Base-by-base conservation (phyloP, 2,797 vertebrate species). In the Picus viridis region DNA sequence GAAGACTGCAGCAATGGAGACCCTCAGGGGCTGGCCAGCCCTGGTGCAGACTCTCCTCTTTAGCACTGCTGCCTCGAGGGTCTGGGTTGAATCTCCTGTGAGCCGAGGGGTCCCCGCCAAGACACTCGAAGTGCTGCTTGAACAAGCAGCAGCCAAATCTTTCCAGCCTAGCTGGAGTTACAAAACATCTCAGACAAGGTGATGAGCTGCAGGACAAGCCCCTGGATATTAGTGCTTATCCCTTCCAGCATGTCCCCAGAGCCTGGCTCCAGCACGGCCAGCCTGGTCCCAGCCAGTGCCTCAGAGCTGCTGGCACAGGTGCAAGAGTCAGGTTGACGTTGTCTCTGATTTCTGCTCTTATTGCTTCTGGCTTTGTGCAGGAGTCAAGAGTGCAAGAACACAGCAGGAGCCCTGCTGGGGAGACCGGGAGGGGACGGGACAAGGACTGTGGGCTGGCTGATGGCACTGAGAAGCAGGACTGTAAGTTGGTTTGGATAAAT, bases 361-460 rank as follows among this genome's bases (percentile, higher is more conserved):
- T 80, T 78, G 29, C 70, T 79, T 87, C 89, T 92, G 83, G 69
- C 58, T 83, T 85, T 58, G 69, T 83, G 65, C 47, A 63, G 68
- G 79, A 95, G 85, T 82, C 76, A 91, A 85, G 82, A 92, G 75
- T 85, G 72, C 62, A 87, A 41, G 54, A 63, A n/a, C 78, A 53
- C 53, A 86, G 84, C 57, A 79, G 77, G 86, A 94, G 13, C 47
- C n/a, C 47, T 54, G 32, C 32, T 47, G 32, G 32, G 79, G 83
- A 81, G 49, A 51, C 51, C 68, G 82, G 59, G 57, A 86, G 27
- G 53, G 29, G 26, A 73, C 51, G 75, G 75, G 39, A 84, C 8
- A 16, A 75, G 57, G 17, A 3, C 32, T 61, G 30, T 68, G 88
- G 88, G 65, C 71, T 1, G 4, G 75, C 73, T 93, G 57, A 90